Evolutionary conservation across 2,113 vertebrate genomes (phyloP).

Genomic region (Rhodinocichla rosea): DNA sequence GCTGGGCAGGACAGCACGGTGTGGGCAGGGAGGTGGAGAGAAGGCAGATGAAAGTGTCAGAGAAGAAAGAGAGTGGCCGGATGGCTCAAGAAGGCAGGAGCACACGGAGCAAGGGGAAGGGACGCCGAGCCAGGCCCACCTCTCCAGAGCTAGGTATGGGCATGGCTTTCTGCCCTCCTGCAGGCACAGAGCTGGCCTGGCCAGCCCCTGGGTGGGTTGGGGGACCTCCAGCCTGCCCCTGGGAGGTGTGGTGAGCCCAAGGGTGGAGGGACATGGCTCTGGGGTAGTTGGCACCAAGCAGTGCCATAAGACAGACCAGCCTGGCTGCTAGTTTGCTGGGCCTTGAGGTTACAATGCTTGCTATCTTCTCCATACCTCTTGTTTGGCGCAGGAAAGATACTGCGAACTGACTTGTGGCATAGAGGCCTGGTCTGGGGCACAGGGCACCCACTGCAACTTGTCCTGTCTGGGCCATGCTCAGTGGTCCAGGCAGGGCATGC

Average conservation of each 20-base stretch:
- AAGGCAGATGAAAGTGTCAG: conserved; percentile 61
- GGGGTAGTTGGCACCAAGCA: not conserved
- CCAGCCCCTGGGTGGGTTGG: not conserved
- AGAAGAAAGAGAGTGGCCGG: conserved; percentile 73
- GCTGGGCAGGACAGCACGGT: conserved; percentile 69
- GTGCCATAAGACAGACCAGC: not conserved
- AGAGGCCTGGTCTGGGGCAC: not conserved
- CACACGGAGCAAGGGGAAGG: conserved; percentile 82
- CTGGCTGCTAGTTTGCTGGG: not conserved
- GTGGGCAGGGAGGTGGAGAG: conserved; percentile 67
- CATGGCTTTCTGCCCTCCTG: not conserved
- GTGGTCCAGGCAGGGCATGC: not conserved
- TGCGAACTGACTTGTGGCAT: not conserved
- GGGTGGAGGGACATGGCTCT: fast-evolving
- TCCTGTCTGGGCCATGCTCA: fast-evolving
- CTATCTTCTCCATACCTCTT: not conserved
- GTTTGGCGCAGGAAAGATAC: not conserved
- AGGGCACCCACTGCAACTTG: not conserved
- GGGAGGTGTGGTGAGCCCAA: fast-evolving
- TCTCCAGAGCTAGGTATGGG: conserved; percentile 89
- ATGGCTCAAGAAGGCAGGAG: conserved; percentile 77
- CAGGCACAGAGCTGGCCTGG: not conserved
- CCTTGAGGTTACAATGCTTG: not conserved
- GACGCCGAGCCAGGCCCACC: conserved; percentile 82
- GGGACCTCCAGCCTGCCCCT: not conserved